A percentile compares a stretch with the other conserved stretches of the same genome.
phyloP scores from a whole-genome alignment of 2,797 vertebrate genomes.

The Halcyon smyrnensis region DNA sequence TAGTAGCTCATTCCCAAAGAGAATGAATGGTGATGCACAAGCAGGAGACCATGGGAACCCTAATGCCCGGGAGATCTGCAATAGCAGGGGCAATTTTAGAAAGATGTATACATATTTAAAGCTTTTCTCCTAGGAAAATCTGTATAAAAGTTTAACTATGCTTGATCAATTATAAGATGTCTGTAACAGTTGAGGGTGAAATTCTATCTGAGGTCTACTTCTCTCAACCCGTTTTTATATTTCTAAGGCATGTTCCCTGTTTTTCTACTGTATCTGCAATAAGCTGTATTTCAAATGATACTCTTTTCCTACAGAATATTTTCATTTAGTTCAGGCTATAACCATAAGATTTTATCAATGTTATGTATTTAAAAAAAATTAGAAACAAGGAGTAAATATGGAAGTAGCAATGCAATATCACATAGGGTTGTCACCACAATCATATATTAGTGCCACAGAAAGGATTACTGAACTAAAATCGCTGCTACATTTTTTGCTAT shows the following conservation, averaged over 20 bases:
- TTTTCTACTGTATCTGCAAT: background rate
- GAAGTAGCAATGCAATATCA: background rate
- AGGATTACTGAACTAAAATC: background rate
- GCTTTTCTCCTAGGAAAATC: background rate
- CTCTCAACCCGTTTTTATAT: background rate
- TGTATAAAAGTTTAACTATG: background rate
- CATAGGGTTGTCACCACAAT: background rate
- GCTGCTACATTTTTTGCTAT: background rate
- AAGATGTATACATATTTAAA: background rate
- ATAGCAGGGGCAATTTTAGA: background rate
- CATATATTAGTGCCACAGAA: background rate
- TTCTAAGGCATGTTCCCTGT: background rate
- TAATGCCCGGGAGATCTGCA: background rate
- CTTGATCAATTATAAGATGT: background rate
- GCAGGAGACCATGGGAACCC: background rate
- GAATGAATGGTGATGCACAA: background rate
- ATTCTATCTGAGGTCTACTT: background rate
- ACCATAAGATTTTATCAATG: background rate
- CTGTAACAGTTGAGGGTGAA: background rate
- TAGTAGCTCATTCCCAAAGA: background rate
- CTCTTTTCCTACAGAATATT: background rate
- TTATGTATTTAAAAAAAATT: background rate
- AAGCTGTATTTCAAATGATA: background rate
- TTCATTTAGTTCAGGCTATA: background rate
- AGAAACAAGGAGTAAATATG: background rate